phyloP scores from a whole-genome alignment of 2,113 vertebrate genomes.

The Salvelinus fontinalis region DNA sequence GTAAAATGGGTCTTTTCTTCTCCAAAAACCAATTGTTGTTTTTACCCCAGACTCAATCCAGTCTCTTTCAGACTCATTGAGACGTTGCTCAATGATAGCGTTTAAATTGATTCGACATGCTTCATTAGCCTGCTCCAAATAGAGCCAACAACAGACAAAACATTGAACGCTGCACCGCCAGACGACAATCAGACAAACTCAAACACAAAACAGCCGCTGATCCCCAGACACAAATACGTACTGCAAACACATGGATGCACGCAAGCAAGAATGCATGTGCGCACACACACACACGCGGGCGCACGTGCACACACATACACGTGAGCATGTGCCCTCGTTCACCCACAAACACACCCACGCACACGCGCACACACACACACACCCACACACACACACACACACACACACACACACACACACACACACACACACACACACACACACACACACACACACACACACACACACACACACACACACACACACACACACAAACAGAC shows the following conservation, averaged over 20 bases:
- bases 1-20: no score
- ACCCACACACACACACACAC: not conserved
- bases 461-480: not conserved
- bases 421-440: not conserved
- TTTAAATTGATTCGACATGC: not conserved
- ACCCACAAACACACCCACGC: not conserved
- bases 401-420: not conserved
- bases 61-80: not conserved
- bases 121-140: not conserved
- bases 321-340: not conserved
- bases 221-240: not conserved
- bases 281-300: not conserved
- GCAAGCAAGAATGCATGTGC: slow-evolving; percentile 3
- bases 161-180: not conserved
- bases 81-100: not conserved
- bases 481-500: no score
- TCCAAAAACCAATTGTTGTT: no score
- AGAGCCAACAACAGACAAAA: slow-evolving; percentile 1
- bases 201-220: no score
- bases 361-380: not conserved
- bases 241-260: not conserved
- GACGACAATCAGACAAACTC: not conserved
- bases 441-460: not conserved
- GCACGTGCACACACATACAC: not conserved
- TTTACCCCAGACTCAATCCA: not conserved